phyloP scores from a whole-genome alignment of 1,140 invertebrate genomes.

The Gonatopus flavifemur region DNA sequence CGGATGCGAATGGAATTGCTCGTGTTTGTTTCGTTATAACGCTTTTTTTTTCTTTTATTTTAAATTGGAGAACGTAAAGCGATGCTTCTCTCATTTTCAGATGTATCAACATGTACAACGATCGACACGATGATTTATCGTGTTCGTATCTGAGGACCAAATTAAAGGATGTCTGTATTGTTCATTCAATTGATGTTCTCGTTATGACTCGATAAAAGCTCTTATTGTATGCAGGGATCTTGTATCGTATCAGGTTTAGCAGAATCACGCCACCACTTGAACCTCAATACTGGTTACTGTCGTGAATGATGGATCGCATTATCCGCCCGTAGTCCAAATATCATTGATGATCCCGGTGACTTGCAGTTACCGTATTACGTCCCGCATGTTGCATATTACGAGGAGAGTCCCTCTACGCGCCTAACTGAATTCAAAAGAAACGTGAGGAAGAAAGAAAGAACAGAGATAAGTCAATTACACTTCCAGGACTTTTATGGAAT shows the following conservation, averaged over 20 bases:
- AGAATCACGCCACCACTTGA: slow-evolving; percentile 45
- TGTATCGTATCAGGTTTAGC: slow-evolving; percentile 41
- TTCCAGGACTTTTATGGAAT: slow-evolving; percentile 15
- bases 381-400: slow-evolving; percentile 39
- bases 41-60: too few relatives aligned
- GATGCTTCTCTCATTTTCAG: too few relatives aligned
- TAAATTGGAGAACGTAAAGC: too few relatives aligned
- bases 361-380: slow-evolving; percentile 46
- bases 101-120: too few relatives aligned
- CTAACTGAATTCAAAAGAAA: neutral
- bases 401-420: slow-evolving; percentile 27
- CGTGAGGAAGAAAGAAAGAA: neutral
- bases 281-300: slow-evolving; percentile 39
- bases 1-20: neutral
- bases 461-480: neutral
- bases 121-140: too few relatives aligned
- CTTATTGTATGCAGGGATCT: too few relatives aligned
- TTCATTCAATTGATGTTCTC: too few relatives aligned
- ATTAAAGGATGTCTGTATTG: too few relatives aligned
- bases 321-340: neutral
- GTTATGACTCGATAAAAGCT: too few relatives aligned
- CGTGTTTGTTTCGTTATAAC: too few relatives aligned
- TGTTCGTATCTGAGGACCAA: too few relatives aligned
- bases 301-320: slow-evolving; percentile 40
- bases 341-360: slow-evolving; percentile 43